Base-by-base conservation (phyloP, 2,888 invertebrate genomes). In the Aphrophora alni region DNA sequence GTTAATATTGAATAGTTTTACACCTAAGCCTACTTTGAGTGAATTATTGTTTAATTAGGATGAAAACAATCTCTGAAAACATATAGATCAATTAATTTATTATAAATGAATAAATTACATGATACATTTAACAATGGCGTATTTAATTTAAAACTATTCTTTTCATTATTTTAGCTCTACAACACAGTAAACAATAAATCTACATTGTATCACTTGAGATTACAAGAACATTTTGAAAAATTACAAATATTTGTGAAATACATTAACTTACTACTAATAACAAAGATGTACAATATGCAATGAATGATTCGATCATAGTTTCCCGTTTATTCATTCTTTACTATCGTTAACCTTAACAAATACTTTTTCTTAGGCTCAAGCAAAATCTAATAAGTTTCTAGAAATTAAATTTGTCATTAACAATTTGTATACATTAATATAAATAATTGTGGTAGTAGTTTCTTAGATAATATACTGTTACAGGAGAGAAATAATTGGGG, bases 181-280 rank as follows among this genome's bases (percentile, higher is more conserved):
- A 5, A 14, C 59, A 21, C 59, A 21, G 59, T 12, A 59, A 59
- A 33, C 33, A 33, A 21, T 59, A 59, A 59, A 21, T 21, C 59
- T 12, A 21, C 4, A n/a, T 21, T 59, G 33, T 33, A 21, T 59
- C 21, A 21, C 59, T 21, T 59, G 21, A 44, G 21, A 59, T 12
- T 21, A 59, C 59, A 59, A 59, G 59, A 59, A 59, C 59, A 59
- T 59, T n/a, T 59, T 59, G 59, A 59, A 59, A 59, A 59, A 59
- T 59, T 59, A 59, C 59, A 59, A 59, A 59, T 21, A 59, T 59
- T 21, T 59, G 59, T 59, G 59, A 59, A 59, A 59, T 59, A 59
- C 21, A 21, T 10, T 44, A 44, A 44, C 2, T 10, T 59, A 5
- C 59, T 59, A 44, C n/a, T 59, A 59, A n/a, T 59, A 21, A 59